Evolutionary conservation across 2,888 invertebrate genomes (phyloP).

Genomic region (Phymatocera aterrima): DNA sequence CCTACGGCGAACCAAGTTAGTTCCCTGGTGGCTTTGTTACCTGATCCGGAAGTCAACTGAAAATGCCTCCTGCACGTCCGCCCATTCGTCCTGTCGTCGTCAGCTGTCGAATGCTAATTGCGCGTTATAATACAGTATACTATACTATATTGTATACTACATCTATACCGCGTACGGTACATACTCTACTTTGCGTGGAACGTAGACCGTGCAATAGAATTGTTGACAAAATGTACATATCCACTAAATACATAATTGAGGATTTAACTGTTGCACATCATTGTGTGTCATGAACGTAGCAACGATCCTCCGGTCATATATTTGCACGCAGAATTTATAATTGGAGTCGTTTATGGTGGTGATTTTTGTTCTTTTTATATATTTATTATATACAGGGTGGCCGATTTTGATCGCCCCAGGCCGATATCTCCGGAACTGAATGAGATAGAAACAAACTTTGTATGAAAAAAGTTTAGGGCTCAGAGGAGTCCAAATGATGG

Average conservation of each 20-base stretch:
- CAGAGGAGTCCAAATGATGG: no score
- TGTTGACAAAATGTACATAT: slow-evolving; percentile 38
- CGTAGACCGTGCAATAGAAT: slow-evolving; percentile 29
- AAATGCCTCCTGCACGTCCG: slow-evolving; percentile 45
- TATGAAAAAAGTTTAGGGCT: no score
- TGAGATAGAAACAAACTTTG: no score
- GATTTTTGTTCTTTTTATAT: no score
- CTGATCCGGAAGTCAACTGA: slow-evolving; percentile 46
- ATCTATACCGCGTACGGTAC: not conserved
- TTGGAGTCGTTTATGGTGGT: not conserved
- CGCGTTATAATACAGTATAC: slow-evolving; percentile 13
- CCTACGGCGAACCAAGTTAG: slow-evolving; percentile 7
- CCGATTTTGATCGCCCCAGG: no score
- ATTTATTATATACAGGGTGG: no score
- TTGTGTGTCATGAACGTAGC: not conserved
- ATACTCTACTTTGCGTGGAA: slow-evolving; percentile 10
- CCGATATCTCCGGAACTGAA: no score
- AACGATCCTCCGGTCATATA: not conserved
- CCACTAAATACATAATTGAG: slow-evolving; percentile 4
- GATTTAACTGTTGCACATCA: slow-evolving; percentile 36
- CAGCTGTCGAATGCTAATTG: slow-evolving; percentile 45
- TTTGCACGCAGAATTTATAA: not conserved
- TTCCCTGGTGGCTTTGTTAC: slow-evolving; percentile 41
- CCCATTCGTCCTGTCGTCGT: slow-evolving; percentile 31
- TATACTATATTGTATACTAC: not conserved